phyloP scores from a whole-genome alignment of 2,797 vertebrate genomes.

The Prionace glauca region DNA sequence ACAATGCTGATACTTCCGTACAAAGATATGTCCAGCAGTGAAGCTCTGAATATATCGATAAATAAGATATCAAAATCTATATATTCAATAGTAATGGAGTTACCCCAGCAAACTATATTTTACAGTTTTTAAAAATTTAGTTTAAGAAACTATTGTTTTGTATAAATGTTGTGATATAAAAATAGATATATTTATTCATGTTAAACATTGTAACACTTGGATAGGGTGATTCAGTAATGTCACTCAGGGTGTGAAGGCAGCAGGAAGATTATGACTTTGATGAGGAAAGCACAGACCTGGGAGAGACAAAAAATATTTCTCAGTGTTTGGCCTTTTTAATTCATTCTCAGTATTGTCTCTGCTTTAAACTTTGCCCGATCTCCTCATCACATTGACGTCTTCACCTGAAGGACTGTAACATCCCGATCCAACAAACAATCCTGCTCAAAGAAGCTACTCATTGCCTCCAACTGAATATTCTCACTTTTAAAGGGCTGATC shows the following conservation, averaged over 20 bases:
- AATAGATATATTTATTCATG: neutral
- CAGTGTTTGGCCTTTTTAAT: neutral
- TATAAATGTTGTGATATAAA: neutral
- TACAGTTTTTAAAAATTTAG: neutral
- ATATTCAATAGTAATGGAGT: neutral
- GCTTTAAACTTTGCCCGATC: neutral
- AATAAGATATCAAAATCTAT: neutral
- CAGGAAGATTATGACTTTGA: neutral
- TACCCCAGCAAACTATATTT: neutral
- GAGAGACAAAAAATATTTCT: neutral
- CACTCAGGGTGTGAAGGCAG: neutral
- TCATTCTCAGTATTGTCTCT: neutral
- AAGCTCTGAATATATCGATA: neutral
- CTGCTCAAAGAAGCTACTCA: neutral
- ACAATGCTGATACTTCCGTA: neutral
- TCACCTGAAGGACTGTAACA: neutral
- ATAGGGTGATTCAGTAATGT: neutral
- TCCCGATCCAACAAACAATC: neutral
- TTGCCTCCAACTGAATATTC: too few species aligned
- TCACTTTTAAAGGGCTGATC: too few species aligned
- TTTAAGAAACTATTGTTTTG: neutral
- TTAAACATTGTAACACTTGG: neutral
- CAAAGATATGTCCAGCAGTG: neutral
- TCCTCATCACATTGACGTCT: neutral
- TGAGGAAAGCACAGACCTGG: neutral